Evolutionary conservation across 2,113 vertebrate species (phyloP).

Genomic region (Bubo scandiacus): DNA sequence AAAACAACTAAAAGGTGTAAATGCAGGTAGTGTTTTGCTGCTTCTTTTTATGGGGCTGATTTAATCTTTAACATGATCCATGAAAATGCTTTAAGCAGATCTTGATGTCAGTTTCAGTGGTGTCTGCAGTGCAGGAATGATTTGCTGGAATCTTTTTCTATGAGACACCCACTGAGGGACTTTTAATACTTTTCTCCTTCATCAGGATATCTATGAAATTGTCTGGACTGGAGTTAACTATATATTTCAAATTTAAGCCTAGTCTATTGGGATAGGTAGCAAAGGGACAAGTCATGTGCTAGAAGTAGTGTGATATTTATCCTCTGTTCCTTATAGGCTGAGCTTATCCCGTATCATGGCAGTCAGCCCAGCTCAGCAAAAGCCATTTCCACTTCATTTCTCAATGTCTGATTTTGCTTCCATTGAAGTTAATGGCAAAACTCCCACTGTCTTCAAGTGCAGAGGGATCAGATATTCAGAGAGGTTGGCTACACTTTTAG

Average conservation of each 20-base stretch:
- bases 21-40: neutral
- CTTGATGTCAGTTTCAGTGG: neutral
- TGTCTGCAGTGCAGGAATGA: neutral
- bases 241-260: conserved; percentile 26
- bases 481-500: neutral
- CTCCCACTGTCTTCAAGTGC: conserved; percentile 53
- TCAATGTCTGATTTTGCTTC: conserved; percentile 48
- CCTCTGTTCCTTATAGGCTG: conserved; percentile 33
- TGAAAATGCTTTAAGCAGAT: neutral
- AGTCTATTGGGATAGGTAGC: conserved; percentile 15
- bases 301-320: conserved; percentile 17
- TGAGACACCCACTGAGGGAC: neutral
- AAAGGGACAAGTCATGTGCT: conserved; percentile 27
- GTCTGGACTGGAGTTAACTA: neutral
- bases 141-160: conserved; percentile 15
- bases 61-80: neutral
- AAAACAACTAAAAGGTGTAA: neutral
- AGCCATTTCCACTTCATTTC: conserved; percentile 57
- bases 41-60: neutral
- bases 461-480: conserved; percentile 41
- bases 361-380: conserved; percentile 54
- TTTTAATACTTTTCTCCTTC: neutral
- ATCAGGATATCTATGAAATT: neutral
- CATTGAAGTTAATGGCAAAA: conserved; percentile 57
- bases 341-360: conserved; percentile 17